phyloP scores from a whole-genome alignment of 1,140 invertebrate genomes.

The Aphaenogaster floridana region DNA sequence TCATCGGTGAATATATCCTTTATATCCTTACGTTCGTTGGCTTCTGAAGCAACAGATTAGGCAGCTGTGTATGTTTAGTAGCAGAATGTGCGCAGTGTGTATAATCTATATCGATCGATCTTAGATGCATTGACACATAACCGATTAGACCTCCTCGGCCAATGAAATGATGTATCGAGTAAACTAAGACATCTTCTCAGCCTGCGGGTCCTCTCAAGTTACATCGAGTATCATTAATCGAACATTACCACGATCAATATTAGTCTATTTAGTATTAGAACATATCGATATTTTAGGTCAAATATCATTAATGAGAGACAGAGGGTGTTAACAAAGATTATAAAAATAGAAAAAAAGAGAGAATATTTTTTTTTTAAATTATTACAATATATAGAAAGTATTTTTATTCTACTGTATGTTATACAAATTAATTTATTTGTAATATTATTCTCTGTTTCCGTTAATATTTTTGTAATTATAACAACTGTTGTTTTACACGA shows the following conservation, averaged over 20 bases:
- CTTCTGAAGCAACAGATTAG: conserved; percentile 48
- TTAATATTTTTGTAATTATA: neutral
- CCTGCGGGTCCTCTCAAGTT: neutral
- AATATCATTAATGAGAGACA: neutral
- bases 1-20: neutral
- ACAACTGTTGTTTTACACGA: neutral
- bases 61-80: conserved; percentile 36
- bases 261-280: neutral
- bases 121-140: conserved; percentile 55
- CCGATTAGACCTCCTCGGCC: conserved; percentile 50
- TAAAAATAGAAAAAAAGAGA: neutral
- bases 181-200: conserved; percentile 37
- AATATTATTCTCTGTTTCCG: neutral
- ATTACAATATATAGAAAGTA: neutral
- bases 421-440: conserved; percentile 19
- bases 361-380: neutral
- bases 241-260: conserved; percentile 16
- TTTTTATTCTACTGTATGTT: neutral
- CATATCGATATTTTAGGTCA: neutral
- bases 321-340: neutral
- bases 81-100: conserved; percentile 48
- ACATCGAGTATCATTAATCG: conserved; percentile 4
- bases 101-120: conserved; percentile 60
- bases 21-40: neutral
- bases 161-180: conserved; percentile 59